Evolutionary conservation across 2,888 invertebrate genomes (phyloP), one percentile per base, ranked within the genome.

Genomic region (Athalia circularis): DNA sequence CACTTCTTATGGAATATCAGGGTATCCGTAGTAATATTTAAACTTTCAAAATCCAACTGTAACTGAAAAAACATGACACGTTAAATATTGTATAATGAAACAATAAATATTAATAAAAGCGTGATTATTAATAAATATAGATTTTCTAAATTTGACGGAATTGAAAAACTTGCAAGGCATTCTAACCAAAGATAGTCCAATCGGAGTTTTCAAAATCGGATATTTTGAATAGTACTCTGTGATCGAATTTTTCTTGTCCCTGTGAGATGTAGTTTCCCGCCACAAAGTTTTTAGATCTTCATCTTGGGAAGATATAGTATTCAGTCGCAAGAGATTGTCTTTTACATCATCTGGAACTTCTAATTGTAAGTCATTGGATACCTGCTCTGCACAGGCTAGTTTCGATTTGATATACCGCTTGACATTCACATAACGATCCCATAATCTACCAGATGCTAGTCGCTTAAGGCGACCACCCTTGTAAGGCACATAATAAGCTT

Each of bases 151-250:
- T 61, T 29, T 61, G 15, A 15, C 7, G 4, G 15, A 15, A 61
- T 8, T 61, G 8, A 61, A 15, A 15, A 6, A 29, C 29, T 61
- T 29, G 8, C 61, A 61, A 15, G 61, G 29, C 8, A 8, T 29
- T 29, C 5, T 52, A 65, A 77, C 67, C 79, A 79, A 72, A 15
- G 72, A 72, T 48, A 65, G 70, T 11, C 77, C 77, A 13, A 79
- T 72, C 43, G 65, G n/a, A 13, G 65, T 61, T n/a, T 43, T 15
- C 43, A 79, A 8, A 54, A 79, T 29, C 6, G 79, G 79, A 72
- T 72, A 77, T 59, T 59, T 15, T 8, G 54, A 15, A 45, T 62
- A 79, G n/a, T 65, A 74, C 9, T 77, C 77, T 50, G n/a, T 8
- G 43, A 70, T 79, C 4, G 77, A 50, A 3, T n/a, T 13, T 11